Evolutionary conservation across 2,888 invertebrate genomes (phyloP).

Genomic region (Andricus quercusramuli): DNA sequence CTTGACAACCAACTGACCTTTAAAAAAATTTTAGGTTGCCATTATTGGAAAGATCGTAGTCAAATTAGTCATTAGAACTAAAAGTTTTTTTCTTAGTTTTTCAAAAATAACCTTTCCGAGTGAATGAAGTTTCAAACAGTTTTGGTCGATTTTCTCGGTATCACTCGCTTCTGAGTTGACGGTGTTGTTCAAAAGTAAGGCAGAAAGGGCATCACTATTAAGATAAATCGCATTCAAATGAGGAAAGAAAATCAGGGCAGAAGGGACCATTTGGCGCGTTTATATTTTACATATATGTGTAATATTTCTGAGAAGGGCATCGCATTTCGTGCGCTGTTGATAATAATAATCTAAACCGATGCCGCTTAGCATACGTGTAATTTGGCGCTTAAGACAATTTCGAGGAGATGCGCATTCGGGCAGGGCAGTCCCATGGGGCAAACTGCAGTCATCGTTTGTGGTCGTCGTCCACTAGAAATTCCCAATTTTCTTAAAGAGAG

Average conservation of each 20-base stretch:
- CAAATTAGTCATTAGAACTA: too few relatives aligned
- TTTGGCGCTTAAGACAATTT: conserved; percentile 71
- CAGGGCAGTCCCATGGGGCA: conserved; percentile 48
- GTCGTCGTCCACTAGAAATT: conserved; percentile 33
- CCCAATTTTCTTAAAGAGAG: conserved; percentile 36
- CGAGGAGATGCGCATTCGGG: conserved; percentile 46
- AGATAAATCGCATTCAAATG: conserved; percentile 72
- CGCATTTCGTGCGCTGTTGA: conserved; percentile 61
- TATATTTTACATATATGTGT: conserved; percentile 56
- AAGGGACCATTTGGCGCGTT: conserved; percentile 60
- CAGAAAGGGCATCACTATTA: conserved; percentile 59
- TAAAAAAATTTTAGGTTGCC: too few relatives aligned
- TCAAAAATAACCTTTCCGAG: too few relatives aligned
- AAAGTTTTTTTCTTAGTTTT: too few relatives aligned
- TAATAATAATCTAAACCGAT: conserved; percentile 75
- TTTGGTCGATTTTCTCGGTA: too few relatives aligned
- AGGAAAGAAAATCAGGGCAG: conserved; percentile 61
- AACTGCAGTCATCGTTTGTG: conserved; percentile 29
- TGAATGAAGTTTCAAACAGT: too few relatives aligned
- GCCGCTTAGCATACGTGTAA: conserved; percentile 75
- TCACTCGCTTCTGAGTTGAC: too few relatives aligned
- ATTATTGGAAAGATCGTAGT: too few relatives aligned
- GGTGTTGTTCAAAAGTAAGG: too few relatives aligned
- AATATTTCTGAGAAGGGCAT: conserved; percentile 72
- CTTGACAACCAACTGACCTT: too few relatives aligned